Base-by-base conservation (phyloP, 2,113 vertebrate genomes). In the Pachycephala philippinensis region DNA sequence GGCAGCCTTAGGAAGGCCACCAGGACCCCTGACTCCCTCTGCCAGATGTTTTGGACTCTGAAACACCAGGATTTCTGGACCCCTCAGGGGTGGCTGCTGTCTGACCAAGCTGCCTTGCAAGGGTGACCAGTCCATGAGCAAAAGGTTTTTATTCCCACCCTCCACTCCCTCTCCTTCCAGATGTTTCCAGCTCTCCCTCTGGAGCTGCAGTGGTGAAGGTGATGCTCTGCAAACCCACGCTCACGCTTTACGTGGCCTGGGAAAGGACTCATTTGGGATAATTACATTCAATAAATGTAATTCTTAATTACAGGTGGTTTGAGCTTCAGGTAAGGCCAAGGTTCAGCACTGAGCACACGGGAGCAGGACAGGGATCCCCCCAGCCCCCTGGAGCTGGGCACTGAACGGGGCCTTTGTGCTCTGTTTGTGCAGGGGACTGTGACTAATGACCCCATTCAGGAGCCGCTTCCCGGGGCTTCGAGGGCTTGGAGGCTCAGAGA, bases 251-350 rank as follows among this genome's bases (percentile, higher is more conserved):
- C 37, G 57, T 6, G 19, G 57, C 17, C 16, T 21, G 13, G 26
- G 11, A 22, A 84, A 0, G 7, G 50, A 5, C 28, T 23, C 3
- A 1, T 17, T 6, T 0, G 2, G 49, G 44, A 3, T 60, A 26
- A 60, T 71, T n/a, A 6, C 0, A 0, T 22, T 15, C 31, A 7
- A 4, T 12, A 86, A 49, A 6, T n/a, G 10, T 10, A 27, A 35
- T 30, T 39, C 20, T 35, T 54, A 45, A 66, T 71, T 50, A n/a
- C 39, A 37, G 47, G 16, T 1, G 4, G 13, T 27, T 30, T 19
- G 45, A 76, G 19, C 31, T 57, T 37, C 44, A 5, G 6, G 40
- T 20, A 13, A 33, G 23, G 35, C 31, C 2, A 3, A 65, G 70
- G 56, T 56, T 16, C 52, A 22, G 64, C 31, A 3, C 31, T 5